phyloP scores from a whole-genome alignment of 2,797 vertebrate genomes.

The Clangula hyemalis region DNA sequence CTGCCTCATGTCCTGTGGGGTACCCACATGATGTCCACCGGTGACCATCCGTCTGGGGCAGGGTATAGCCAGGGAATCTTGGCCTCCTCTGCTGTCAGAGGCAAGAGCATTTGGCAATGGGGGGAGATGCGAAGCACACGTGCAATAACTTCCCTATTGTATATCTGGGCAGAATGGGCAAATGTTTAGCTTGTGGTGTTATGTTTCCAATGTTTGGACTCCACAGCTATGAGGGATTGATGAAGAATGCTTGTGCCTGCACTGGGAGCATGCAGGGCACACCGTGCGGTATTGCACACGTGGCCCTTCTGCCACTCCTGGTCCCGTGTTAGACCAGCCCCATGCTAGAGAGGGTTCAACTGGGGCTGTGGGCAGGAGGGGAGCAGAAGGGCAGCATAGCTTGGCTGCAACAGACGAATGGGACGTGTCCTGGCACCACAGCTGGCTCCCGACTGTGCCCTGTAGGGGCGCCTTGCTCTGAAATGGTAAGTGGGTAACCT shows the following conservation, averaged over 20 bases:
- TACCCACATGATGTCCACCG: rapidly evolving
- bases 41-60: rapidly evolving
- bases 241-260: not conserved
- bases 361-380: not conserved
- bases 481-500: not conserved
- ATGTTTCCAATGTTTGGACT: not conserved
- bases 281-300: rapidly evolving
- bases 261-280: not conserved
- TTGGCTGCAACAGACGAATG: not conserved
- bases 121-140: not conserved
- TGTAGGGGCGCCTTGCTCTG: not conserved
- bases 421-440: not conserved
- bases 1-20: not conserved
- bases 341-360: not conserved
- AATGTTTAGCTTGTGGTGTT: not conserved
- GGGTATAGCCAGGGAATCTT: not conserved
- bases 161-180: not conserved
- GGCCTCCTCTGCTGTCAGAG: not conserved
- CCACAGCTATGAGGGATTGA: too few species aligned
- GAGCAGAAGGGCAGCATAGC: not conserved
- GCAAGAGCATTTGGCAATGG: not conserved
- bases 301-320: not conserved
- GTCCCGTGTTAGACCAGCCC: not conserved
- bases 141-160: not conserved
- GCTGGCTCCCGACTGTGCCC: not conserved